Conservation (phyloP, 2,888 invertebrate genomes). For the Xestoiulus laeticollis region DNA sequence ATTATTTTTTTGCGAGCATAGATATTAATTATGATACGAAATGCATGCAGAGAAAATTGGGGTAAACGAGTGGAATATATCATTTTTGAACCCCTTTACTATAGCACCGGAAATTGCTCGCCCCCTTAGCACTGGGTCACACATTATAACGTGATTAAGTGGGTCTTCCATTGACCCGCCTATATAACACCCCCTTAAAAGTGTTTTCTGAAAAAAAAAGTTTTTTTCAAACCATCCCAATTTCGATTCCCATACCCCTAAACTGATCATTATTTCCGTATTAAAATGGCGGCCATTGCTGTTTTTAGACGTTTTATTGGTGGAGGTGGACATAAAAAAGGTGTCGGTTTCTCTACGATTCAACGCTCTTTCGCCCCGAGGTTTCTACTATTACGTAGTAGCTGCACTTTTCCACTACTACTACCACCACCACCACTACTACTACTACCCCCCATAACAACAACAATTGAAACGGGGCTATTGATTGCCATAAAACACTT, state of each 20-base stretch:
- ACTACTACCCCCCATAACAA: slow-evolving; percentile 21
- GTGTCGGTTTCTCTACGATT: background rate
- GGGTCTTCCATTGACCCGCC: background rate
- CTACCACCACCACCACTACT: slow-evolving; percentile 34
- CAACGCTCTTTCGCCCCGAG: slow-evolving; percentile 31
- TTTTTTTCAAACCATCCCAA: background rate
- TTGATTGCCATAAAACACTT: slow-evolving; percentile 54
- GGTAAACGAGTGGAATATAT: background rate
- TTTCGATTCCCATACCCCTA: background rate
- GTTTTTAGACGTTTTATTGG: slow-evolving; percentile 27
- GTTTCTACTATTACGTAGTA: slow-evolving; percentile 47
- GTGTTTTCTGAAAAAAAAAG: background rate
- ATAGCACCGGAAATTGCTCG: background rate
- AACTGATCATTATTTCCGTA: slow-evolving; percentile 8
- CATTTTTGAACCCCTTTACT: background rate
- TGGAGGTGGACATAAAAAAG: slow-evolving; percentile 40
- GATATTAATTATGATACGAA: background rate
- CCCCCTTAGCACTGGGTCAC: slow-evolving; percentile 5
- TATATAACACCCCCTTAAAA: background rate
- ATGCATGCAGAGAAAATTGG: background rate
- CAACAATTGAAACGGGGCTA: slow-evolving; percentile 49
- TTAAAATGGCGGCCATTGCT: slow-evolving; percentile 14
- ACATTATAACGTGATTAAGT: background rate
- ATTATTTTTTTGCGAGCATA: background rate
- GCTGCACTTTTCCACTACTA: slow-evolving; percentile 39